Evolutionary conservation across 2,888 invertebrate species (phyloP).

Genomic region (Sinodicranocentrus sp.): DNA sequence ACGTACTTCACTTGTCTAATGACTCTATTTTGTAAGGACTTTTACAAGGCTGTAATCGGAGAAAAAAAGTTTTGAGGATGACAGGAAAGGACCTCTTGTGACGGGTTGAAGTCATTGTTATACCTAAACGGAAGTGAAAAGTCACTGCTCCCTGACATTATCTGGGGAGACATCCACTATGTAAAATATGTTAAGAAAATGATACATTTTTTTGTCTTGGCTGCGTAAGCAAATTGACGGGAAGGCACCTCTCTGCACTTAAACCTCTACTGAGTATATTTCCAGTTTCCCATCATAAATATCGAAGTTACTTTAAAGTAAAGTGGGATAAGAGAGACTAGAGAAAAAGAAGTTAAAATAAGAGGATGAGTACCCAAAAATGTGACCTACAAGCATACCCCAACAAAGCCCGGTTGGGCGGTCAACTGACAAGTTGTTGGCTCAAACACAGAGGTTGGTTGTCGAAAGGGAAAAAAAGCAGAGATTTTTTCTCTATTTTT

Average conservation of each 20-base stretch:
- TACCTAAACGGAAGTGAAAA: slow-evolving; percentile 4
- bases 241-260: slow-evolving; percentile 1
- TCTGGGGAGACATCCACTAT: not conserved
- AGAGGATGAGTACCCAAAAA: not conserved
- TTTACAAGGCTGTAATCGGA: too few species aligned
- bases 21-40: too few species aligned
- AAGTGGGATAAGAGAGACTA: slow-evolving; percentile 26
- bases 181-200: not conserved
- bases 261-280: not conserved
- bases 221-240: slow-evolving; percentile 36
- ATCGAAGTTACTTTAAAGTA: slow-evolving; percentile 30
- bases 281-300: slow-evolving; percentile 27
- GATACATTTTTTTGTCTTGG: slow-evolving; percentile 7
- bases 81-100: too few species aligned
- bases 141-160: not conserved
- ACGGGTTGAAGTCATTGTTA: not conserved
- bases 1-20: too few species aligned
- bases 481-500: slow-evolving; percentile 8
- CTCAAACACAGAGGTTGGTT: too few species aligned
- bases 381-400: not conserved
- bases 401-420: slow-evolving; percentile 8
- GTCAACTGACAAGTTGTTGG: slow-evolving; percentile 51
- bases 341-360: slow-evolving; percentile 13
- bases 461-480: not conserved
- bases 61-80: too few species aligned